Base-by-base conservation (phyloP, 2,113 vertebrate genomes). In the Xyrauchen texanus region DNA sequence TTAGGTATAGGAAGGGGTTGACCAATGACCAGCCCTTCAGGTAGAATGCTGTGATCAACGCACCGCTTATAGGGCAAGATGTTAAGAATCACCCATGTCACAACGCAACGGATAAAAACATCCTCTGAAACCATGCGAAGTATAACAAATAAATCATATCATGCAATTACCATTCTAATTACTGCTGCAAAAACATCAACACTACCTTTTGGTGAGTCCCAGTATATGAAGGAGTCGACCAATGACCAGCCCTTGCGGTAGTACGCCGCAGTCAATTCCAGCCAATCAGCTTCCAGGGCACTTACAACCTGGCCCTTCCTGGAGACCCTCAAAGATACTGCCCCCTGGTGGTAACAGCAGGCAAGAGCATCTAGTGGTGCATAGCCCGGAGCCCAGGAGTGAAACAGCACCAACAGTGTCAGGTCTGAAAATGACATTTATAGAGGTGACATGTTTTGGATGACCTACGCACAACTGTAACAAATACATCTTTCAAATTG, bases 151-250 rank as follows among this genome's bases (percentile, higher is more conserved):
- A 34, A 34, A 34, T 1, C 21, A 34, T 34, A 34, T 1, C 21
- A 1, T 3, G 3, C 21, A 34, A 34, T 34, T 3, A 34, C 21
- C 21, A 34, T 34, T 34, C 3, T 34, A 34, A 34, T 34, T 34
- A 34, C 21, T 34, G 21, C 21, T 34, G 21, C 21, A 34, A 34
- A 9, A 9, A 16, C 42, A 44, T 3, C 2, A 65, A 10, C 13
- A 21, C 51, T 13, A 99, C 97, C 96, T 96, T 92, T 96, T 2
- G 93, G 90, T 4, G 93, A 88, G 85, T 98, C 97, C 97, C 97
- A 99, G 91, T 93, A 95, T n/a, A 99, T 93, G 72, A 98, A 96
- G 68, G 96, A 96, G 89, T 98, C 98, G 49, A 96, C 92, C 87
- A 99, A 88, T 5, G 96, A 95, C 89, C 97, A 95, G 85, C 98